Percentiles rank a stretch among this genome's conserved stretches.
phyloP scores from a whole-genome alignment of 2,113 vertebrate genomes.

The Peromyscus polionotus region DNA sequence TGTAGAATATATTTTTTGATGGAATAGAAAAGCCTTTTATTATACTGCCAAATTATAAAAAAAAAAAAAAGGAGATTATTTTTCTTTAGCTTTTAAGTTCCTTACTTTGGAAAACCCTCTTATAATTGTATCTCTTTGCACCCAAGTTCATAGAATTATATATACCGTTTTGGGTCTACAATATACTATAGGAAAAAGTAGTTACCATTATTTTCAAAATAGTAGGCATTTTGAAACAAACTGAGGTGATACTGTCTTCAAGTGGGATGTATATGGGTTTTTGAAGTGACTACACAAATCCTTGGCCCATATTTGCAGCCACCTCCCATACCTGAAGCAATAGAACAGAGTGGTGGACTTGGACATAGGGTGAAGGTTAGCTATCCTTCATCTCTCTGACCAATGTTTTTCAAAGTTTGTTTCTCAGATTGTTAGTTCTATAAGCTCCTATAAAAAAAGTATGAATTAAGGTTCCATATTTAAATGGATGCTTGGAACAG shows the following conservation, averaged over 20 bases:
- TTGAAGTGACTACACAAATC: background rate
- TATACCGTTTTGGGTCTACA: background rate
- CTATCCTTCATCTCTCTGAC: background rate
- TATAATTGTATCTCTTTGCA: background rate
- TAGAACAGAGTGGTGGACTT: background rate
- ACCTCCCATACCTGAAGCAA: rapidly evolving
- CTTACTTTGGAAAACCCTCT: background rate
- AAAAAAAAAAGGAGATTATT: background rate
- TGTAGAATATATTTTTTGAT: background rate
- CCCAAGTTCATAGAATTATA: background rate
- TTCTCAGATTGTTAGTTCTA: background rate
- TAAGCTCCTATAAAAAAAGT: background rate
- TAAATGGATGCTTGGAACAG: background rate
- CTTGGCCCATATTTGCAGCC: rapidly evolving
- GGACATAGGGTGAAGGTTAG: background rate
- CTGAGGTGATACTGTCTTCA: background rate
- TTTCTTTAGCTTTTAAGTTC: background rate
- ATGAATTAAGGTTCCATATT: background rate
- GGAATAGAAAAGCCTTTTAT: background rate
- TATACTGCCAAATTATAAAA: background rate
- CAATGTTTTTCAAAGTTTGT: background rate
- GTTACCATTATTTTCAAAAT: background rate
- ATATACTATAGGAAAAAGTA: background rate
- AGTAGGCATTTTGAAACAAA: background rate
- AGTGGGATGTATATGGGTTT: background rate